Conservation (phyloP, 2,888 invertebrate species). For the Lutraria lutraria region DNA sequence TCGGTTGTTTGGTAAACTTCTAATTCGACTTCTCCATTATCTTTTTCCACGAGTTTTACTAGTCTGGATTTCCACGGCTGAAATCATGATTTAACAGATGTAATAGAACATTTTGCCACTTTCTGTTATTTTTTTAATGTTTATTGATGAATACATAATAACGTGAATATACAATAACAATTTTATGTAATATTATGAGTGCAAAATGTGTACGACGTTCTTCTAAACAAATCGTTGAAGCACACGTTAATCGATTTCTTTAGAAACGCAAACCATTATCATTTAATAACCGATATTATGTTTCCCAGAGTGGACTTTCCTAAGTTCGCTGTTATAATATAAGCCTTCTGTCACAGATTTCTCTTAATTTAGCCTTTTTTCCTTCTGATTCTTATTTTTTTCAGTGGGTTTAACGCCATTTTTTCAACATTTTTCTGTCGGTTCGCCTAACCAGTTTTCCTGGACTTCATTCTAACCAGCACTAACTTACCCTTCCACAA, state of each 20-base stretch:
- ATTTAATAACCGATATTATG: background rate
- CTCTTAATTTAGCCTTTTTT: background rate
- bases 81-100: constrained; percentile 19
- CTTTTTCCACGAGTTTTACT: constrained; percentile 74
- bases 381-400: too few species aligned
- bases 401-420: too few species aligned
- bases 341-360: too few species aligned
- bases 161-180: background rate
- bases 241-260: too few species aligned
- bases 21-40: constrained; percentile 35
- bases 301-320: background rate
- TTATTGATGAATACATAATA: background rate
- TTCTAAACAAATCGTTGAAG: too few species aligned
- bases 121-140: background rate
- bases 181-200: background rate
- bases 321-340: too few species aligned
- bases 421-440: too few species aligned
- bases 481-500: too few species aligned
- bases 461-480: too few species aligned
- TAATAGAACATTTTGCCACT: background rate
- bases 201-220: background rate
- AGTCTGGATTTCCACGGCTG: constrained; percentile 80
- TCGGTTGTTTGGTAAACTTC: constrained; percentile 31
- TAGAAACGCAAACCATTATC: background rate
- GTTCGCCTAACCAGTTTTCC: too few species aligned